Base-by-base conservation (phyloP, 2,113 vertebrate genomes). In the Sapajus apella region DNA sequence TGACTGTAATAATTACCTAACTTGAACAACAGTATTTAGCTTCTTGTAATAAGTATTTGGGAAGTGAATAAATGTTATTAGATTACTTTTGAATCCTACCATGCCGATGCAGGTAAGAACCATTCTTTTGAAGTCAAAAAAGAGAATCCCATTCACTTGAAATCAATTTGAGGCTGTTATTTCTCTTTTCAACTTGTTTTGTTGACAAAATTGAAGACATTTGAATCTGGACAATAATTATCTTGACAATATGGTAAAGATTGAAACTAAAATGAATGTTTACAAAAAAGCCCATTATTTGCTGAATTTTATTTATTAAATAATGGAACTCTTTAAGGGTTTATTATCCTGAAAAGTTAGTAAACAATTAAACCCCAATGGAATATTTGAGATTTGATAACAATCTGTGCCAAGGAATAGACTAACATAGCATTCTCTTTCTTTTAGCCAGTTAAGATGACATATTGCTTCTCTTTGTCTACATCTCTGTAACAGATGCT, bases 311-410 rank as follows among this genome's bases (percentile, higher is more conserved):
- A 86, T 4, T 45, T 91, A 9, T 70, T 91, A 96, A 96, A 77
- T 81, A 73, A 93, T 73, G 89, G 76, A 35, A 4, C 52, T 32
- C 82, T 8, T 70, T 55, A 47, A 55, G 76, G 2, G 0, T 0
- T 97, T 97, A 84, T 76, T 97, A 97, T 95, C 27, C 47, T 96
- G 13, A 96, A 72, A 93, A 87, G 40, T 92, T 85, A 70, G 47
- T 90, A 97, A 97, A 94, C 68, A 91, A 83, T 95, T 43, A 94
- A 96, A 90, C 27, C 45, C 3, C 40, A 91, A 50, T 90, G 68
- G 77, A 97, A 79, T 91, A 70, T 55, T 94, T 50, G 80, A 12
- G 6, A 64, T 96, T 96, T 89, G 80, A 75, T 97, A 72, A 76
- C 50, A 92, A n/a, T 95, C 77, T 93, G 47, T 83, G 16, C 84